Percentiles rank a stretch among this genome's conserved stretches.
These are phyloP conservation scores for Eunapius fragilis DNA, from an alignment of 37 sponge, comb jelly and placozoan genomes.

Conservation along the genomic window DNA sequence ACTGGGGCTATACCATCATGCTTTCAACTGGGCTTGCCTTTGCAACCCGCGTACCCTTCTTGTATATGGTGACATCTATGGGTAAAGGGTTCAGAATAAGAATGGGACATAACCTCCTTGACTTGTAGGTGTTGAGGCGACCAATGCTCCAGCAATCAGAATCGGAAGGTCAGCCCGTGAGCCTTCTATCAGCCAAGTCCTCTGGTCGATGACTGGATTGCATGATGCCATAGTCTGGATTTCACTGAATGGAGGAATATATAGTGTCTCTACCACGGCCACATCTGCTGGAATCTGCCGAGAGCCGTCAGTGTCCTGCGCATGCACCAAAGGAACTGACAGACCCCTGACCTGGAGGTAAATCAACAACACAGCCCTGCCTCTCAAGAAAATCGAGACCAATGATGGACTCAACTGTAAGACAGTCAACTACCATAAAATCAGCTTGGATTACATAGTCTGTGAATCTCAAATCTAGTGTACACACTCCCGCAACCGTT, in stretches of 20 bases:
- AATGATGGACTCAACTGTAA: background rate
- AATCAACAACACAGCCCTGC: background rate
- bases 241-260: background rate
- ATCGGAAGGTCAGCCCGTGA: background rate
- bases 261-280: background rate
- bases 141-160: background rate
- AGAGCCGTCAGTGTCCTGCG: background rate
- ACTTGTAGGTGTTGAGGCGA: background rate
- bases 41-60: background rate
- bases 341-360: background rate
- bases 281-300: background rate
- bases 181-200: background rate
- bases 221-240: background rate
- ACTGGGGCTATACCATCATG: background rate
- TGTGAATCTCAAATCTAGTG: background rate
- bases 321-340: background rate
- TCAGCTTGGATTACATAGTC: background rate
- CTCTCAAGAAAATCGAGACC: background rate
- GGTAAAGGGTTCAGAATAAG: background rate
- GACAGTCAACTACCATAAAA: background rate
- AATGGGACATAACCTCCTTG: background rate
- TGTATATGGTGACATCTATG: background rate
- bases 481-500: background rate
- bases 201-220: background rate
- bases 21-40: background rate